Percentiles rank a stretch among this genome's conserved stretches.
Evolutionary conservation across 2,888 invertebrate species (phyloP).

Genomic region (Heteropelma amictum): DNA sequence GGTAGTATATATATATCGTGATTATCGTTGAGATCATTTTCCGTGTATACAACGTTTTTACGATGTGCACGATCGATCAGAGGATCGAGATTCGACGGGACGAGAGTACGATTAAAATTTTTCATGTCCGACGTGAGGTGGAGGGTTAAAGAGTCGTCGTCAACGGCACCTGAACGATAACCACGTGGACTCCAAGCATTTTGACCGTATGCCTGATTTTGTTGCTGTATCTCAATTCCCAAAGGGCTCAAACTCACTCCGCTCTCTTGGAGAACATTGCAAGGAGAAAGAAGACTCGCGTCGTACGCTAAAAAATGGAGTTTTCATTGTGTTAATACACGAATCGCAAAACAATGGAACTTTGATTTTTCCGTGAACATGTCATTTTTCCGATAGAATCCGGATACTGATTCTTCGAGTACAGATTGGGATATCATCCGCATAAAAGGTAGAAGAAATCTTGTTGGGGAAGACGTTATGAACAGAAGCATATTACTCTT

Average conservation of each 20-base stretch:
- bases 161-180: conserved; percentile 28
- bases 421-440: too few relatives aligned
- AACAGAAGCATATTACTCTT: too few relatives aligned
- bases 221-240: conserved; percentile 60
- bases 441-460: too few relatives aligned
- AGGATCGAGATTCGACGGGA: conserved; percentile 58
- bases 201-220: conserved; percentile 37
- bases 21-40: conserved; percentile 73
- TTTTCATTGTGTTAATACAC: background rate
- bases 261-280: conserved; percentile 68
- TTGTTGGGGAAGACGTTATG: too few relatives aligned
- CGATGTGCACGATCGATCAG: conserved; percentile 62
- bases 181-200: conserved; percentile 43
- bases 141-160: conserved; percentile 28
- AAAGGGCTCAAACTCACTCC: conserved; percentile 72
- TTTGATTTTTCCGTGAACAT: too few relatives aligned
- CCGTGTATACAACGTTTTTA: conserved; percentile 65
- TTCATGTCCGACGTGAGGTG: conserved; percentile 28
- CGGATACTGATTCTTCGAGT: too few relatives aligned
- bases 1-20: conserved; percentile 74
- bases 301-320: conserved; percentile 61
- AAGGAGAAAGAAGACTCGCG: conserved; percentile 51
- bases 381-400: too few relatives aligned
- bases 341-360: background rate
- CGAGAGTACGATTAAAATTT: conserved; percentile 64